Evolutionary conservation across 2,113 vertebrate species (phyloP).

Genomic region (Sinocyclocheilus anophthalmus): DNA sequence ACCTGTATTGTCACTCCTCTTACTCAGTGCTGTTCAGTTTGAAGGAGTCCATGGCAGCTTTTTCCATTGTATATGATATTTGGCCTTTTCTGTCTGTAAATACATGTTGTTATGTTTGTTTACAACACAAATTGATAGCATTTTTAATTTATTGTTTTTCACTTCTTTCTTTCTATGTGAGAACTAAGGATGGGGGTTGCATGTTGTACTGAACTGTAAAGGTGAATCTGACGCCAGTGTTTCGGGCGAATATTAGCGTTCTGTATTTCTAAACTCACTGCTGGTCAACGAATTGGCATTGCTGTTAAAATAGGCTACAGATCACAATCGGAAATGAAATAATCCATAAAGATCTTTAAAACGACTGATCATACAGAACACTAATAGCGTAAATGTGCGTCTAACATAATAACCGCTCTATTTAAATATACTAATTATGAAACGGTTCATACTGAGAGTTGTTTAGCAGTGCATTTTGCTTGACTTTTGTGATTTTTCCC

Average conservation of each 20-base stretch:
- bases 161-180: conserved; percentile 63
- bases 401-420: conserved; percentile 47
- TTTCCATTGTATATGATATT: conserved; percentile 62
- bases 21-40: conserved; percentile 53
- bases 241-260: conserved; percentile 64
- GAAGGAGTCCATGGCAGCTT: conserved; percentile 75
- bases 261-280: conserved; percentile 51
- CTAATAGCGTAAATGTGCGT: conserved; percentile 56
- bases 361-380: conserved; percentile 55
- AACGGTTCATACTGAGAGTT: conserved; percentile 55
- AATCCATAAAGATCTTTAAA: neutral
- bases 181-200: conserved; percentile 68
- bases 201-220: conserved; percentile 64
- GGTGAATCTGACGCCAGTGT: conserved; percentile 40
- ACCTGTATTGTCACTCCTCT: conserved; percentile 31
- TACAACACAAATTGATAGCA: conserved; percentile 67
- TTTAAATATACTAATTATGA: conserved; percentile 62
- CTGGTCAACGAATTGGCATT: neutral
- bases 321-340: neutral
- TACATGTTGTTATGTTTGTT: conserved; percentile 73
- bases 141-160: conserved; percentile 48
- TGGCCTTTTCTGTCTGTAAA: conserved; percentile 67
- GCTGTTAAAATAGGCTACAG: neutral
- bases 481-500: conserved; percentile 44
- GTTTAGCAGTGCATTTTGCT: conserved; percentile 62